phyloP scores from a whole-genome alignment of 1,140 invertebrate species.

The Drosophila bocki region DNA sequence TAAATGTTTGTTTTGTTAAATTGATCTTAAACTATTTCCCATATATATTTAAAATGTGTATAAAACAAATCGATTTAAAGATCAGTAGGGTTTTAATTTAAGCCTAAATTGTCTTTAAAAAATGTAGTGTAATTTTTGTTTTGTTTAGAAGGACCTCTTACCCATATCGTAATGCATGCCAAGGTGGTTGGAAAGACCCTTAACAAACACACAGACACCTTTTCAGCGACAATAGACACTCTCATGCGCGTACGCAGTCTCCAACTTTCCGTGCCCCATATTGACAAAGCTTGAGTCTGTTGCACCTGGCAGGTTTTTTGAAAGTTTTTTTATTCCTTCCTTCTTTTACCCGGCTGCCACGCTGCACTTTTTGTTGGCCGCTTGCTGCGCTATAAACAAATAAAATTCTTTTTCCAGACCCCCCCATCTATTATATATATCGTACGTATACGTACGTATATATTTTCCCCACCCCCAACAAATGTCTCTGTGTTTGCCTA shows the following conservation, averaged over 20 bases:
- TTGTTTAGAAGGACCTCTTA: conserved; percentile 27
- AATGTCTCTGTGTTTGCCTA: conserved; percentile 52
- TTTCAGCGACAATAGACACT: conserved; percentile 44
- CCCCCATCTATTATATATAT: conserved; percentile 3
- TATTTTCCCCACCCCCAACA: conserved; percentile 11
- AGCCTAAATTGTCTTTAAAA: not conserved
- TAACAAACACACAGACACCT: conserved; percentile 15
- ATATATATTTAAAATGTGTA: not conserved
- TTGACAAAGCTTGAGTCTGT: conserved; percentile 58
- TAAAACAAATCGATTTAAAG: not conserved
- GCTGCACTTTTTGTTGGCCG: conserved; percentile 73
- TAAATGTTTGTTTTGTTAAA: not conserved
- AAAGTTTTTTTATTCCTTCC: conserved; percentile 18
- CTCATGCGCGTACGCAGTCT: not conserved
- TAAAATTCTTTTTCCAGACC: conserved; percentile 50
- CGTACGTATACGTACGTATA: not conserved
- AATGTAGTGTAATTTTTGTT: not conserved
- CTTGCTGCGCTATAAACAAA: conserved; percentile 72
- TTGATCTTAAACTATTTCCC: not conserved
- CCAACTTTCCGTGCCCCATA: conserved; percentile 46
- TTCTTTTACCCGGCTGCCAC: conserved; percentile 52
- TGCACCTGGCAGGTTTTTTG: conserved; percentile 45
- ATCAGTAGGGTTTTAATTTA: not conserved
- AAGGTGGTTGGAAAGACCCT: conserved; percentile 38
- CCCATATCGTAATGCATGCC: conserved; percentile 44